Evolutionary conservation across 23 tunicate species (phyloP).

Genomic region (Diplosoma virens): DNA sequence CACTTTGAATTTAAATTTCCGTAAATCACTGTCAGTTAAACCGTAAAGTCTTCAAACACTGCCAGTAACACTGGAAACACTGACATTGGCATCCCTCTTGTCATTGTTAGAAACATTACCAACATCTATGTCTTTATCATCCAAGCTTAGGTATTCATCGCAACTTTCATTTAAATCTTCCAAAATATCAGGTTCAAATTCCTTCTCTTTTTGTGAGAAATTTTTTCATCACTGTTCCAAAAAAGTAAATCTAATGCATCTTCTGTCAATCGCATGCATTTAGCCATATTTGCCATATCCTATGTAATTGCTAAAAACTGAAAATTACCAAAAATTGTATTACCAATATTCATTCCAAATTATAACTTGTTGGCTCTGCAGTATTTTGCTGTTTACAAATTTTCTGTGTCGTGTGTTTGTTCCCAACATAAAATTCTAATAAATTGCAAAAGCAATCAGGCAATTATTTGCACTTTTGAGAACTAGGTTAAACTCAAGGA

Average conservation of each 20-base stretch:
- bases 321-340: background rate
- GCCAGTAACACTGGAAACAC: background rate
- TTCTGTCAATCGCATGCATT: background rate
- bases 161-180: conserved; percentile 7
- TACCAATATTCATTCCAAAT: background rate
- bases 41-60: conserved; percentile 2
- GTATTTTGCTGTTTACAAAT: too few species aligned
- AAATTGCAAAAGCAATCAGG: too few species aligned
- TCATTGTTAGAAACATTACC: background rate
- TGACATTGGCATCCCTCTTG: background rate
- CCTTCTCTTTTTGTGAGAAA: conserved; percentile 10
- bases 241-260: background rate
- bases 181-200: conserved; percentile 8
- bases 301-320: too few species aligned
- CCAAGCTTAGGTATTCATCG: conserved; percentile 3
- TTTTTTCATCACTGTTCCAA: background rate
- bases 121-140: background rate
- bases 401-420: too few species aligned
- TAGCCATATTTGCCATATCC: too few species aligned
- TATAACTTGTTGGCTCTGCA: background rate
- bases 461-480: too few species aligned
- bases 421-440: too few species aligned
- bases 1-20: background rate
- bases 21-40: conserved; percentile 5
- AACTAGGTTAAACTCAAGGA: too few species aligned